phyloP scores from a whole-genome alignment of 2,113 vertebrate species.

The Sebastes fasciatus region DNA sequence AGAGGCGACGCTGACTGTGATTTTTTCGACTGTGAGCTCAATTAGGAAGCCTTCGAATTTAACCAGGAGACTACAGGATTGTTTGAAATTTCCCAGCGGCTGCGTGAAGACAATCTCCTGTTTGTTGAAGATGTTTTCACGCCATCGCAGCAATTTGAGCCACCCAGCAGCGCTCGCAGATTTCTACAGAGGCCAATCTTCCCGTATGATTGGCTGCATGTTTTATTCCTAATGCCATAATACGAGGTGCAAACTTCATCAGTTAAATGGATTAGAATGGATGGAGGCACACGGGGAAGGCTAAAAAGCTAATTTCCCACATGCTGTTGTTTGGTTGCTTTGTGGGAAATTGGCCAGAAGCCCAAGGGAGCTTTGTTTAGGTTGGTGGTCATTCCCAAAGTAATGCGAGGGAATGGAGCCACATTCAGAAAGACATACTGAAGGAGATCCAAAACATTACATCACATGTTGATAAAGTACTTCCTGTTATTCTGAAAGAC shows the following conservation, averaged over 20 bases:
- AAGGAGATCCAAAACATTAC: slow-evolving; percentile 31
- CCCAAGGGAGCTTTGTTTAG: slow-evolving; percentile 18
- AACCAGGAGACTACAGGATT: not conserved
- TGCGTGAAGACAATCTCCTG: not conserved
- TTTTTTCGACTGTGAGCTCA: slow-evolving; percentile 17
- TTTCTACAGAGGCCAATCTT: not conserved
- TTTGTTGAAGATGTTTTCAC: slow-evolving; percentile 5
- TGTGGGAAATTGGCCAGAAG: slow-evolving; percentile 28
- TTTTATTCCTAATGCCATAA: not conserved
- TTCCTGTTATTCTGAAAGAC: not conserved
- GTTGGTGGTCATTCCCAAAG: slow-evolving; percentile 16
- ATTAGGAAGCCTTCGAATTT: not conserved
- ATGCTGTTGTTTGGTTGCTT: slow-evolving; percentile 2
- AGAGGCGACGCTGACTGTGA: not conserved
- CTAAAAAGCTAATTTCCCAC: not conserved
- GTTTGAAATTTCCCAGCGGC: not conserved
- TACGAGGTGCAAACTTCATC: slow-evolving; percentile 6
- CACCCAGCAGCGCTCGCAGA: not conserved
- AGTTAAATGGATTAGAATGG: slow-evolving; percentile 13
- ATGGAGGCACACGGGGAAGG: not conserved
- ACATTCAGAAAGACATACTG: not conserved
- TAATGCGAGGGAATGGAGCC: slow-evolving; percentile 7
- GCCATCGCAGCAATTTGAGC: not conserved
- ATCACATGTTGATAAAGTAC: slow-evolving; percentile 23
- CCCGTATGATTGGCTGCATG: not conserved